Evolutionary conservation across 37 sponge, comb jelly and placozoan genomes (phyloP), one percentile per base, ranked within the genome.

Genomic region (Aplysina aerophoba): DNA sequence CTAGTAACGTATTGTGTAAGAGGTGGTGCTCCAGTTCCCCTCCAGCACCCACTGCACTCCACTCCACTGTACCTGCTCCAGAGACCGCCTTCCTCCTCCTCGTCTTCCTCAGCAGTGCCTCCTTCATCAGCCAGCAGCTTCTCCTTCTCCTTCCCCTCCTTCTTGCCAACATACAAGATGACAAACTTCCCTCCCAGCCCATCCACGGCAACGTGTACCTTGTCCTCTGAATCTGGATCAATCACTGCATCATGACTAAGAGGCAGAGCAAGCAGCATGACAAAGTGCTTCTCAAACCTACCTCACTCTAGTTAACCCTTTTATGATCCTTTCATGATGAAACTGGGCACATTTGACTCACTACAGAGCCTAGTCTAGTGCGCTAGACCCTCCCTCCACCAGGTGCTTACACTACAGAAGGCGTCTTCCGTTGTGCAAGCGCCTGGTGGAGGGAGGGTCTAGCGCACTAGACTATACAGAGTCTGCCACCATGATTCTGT

Each of bases 131-230:
- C 12, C 38, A 94, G 85, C 30, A 94, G 62, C n/a, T 63, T 67
- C 37, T 33, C 87, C 27, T 79, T 25, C 73, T 91, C 90, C 90
- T 87, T 96, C 15, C 92, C 97, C 36, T 88, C 88, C 56, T 35
- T 55, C 66, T 92, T 91, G 33, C 64, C 58, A 5, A 88, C 95
- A 15, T 79, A 62, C 38, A 94, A 60, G 27, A 84, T 60, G 56
- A 88, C 72, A 31, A 88, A 57, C 24, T 80, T 82, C 8, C 96
- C 96, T 16, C 16, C 14, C 81, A 95, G 90, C 33, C 85, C 86
- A 14, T 65, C 69, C 62, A 90, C 75, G 31, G 80, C 58, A 15
- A 95, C 82, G 0, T 58, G 37, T 2, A 95, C 65, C 4, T 35
- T 31, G 6, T 89, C 85, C 2, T 57, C 69, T 4, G 67, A 73